Conservation (phyloP, 2,113 vertebrate species). For the Scophthalmus maximus region DNA sequence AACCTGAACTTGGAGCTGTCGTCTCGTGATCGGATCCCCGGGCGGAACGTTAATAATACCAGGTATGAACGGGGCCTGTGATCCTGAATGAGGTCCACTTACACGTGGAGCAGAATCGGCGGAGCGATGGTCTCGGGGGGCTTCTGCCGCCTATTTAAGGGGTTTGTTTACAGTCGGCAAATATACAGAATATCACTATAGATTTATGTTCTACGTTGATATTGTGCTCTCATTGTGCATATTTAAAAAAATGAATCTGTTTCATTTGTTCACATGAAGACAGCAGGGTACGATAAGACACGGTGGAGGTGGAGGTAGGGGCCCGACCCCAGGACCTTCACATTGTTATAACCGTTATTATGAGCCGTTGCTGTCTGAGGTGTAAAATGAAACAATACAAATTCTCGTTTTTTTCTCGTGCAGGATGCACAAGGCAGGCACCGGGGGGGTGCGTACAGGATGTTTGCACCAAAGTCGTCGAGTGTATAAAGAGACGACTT, state of each 20-base stretch:
- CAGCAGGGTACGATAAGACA: no score
- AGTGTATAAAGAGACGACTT: neutral
- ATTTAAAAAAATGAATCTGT: no score
- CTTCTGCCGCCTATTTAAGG: no score
- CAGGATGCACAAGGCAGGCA: slow-evolving; percentile 54
- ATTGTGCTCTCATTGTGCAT: no score
- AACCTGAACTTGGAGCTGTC: neutral
- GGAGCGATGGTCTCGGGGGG: no score
- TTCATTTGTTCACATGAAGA: no score
- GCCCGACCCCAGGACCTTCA: neutral
- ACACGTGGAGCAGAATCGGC: no score
- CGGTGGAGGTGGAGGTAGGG: neutral
- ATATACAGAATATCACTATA: no score
- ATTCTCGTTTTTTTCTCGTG: slow-evolving; percentile 29
- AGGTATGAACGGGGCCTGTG: neutral
- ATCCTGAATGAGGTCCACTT: no score
- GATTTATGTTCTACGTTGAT: no score
- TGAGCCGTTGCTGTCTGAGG: neutral
- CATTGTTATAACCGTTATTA: no score
- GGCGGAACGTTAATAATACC: neutral
- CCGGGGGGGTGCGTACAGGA: slow-evolving; percentile 54
- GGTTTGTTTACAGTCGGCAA: no score
- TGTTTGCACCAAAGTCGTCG: slow-evolving; percentile 48
- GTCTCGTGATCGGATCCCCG: neutral
- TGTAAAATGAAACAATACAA: slow-evolving; percentile 48